Conservation (phyloP, 53 echinoderm and acorn worm species). For the Temnopleurus reevesii region DNA sequence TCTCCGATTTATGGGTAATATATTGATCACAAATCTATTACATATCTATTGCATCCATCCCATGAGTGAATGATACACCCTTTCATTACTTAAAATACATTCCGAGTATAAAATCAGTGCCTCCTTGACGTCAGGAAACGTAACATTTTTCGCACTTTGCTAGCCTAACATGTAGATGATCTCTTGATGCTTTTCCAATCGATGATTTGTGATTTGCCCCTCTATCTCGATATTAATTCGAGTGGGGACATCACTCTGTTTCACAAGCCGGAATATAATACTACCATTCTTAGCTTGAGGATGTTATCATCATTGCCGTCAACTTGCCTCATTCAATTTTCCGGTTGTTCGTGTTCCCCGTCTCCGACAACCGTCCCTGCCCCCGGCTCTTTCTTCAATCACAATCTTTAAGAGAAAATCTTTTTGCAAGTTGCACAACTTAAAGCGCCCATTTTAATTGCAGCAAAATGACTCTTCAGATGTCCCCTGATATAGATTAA, state of each 20-base stretch:
- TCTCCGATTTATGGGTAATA: too few relatives aligned
- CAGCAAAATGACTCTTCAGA: constrained; percentile 18
- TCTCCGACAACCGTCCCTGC: neutral
- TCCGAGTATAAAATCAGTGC: neutral
- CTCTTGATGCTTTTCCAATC: neutral
- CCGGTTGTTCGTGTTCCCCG: neutral
- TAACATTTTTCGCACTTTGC: neutral
- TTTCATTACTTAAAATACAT: neutral
- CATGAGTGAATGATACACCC: neutral
- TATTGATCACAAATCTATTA: neutral
- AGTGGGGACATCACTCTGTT: neutral
- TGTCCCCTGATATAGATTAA: constrained; percentile 29
- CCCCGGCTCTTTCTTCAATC: constrained; percentile 10
- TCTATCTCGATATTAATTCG: constrained; percentile 17
- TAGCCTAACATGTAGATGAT: neutral
- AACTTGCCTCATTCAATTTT: constrained; percentile 34
- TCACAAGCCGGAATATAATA: neutral
- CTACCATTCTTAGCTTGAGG: neutral
- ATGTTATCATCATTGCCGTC: neutral
- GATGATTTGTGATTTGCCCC: neutral
- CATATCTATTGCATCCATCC: too few relatives aligned
- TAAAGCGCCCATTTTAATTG: neutral
- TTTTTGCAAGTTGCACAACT: neutral
- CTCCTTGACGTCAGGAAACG: neutral
- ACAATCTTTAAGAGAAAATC: neutral